Base-by-base conservation (phyloP, 1,140 invertebrate species). In the Tetraneura akinire region DNA sequence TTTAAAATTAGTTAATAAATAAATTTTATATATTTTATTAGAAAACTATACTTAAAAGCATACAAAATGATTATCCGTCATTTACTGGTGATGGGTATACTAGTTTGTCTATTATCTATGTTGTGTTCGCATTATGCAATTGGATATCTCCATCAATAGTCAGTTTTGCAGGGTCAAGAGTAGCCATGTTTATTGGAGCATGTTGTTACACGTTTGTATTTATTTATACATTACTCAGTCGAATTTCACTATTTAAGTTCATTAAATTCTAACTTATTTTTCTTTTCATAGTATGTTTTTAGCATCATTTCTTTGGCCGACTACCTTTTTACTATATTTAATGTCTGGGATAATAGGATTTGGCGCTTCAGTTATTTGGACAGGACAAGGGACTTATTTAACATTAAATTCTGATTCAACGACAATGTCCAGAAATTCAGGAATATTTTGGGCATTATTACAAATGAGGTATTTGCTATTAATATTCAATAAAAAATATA, bases 141-240 rank as follows among this genome's bases (percentile, higher is more conserved):
- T 98, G 96, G 96, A 84, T 95, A 84, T 93, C 96, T 1, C 96
- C 97, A 0, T 95, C 96, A 0, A 89, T 94, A 81, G 93, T 98
- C 80, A 91, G 91, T 62, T 85, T 94, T 66, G 90, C 92, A 1
- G 95, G 95, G 0, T 91, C 96, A 0, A 90, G 94, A 80, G 87
- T 91, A 1, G 91, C 94, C 1, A 97, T 98, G 91, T 84, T 97
- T 9, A 87, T 93, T 32, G 96, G 96, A 8, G 91, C 89, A 6
- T 49, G 91, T 32, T 90, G 91, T 29, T 95, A 95, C 86, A 85
- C 89, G 90, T 92, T 84, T 89, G 88, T 68, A 0, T 51, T 21
- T 21, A 32, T 6, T 32, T 6, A 29, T 29, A 29, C 18, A 32
- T 29, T 21, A 57, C 53, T 26, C 26, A 4, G 26, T 60, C 4